A percentile compares a stretch with the other conserved stretches of the same genome.
phyloP scores from a whole-genome alignment of 2,888 invertebrate genomes.

The Ecliptopera silaceata region DNA sequence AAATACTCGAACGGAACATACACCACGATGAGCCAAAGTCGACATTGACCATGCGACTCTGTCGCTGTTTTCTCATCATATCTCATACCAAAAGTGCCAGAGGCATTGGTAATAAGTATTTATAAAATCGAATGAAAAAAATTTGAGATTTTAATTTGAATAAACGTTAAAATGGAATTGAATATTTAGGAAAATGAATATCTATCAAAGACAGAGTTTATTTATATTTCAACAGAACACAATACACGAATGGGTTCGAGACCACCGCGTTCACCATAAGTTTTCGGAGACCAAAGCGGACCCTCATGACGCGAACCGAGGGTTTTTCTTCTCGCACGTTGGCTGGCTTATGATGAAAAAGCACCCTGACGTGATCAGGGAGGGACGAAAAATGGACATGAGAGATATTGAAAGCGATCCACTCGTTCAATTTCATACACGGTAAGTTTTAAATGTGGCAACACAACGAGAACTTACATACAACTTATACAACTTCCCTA shows the following conservation, averaged over 20 bases:
- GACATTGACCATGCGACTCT: too few relatives aligned
- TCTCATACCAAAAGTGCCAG: too few relatives aligned
- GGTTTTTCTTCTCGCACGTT: slow-evolving; percentile 96
- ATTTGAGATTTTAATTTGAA: too few relatives aligned
- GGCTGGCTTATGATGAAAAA: slow-evolving; percentile 97
- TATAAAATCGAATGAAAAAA: too few relatives aligned
- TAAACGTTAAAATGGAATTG: too few relatives aligned
- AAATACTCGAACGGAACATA: too few relatives aligned
- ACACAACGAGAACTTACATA: too few relatives aligned
- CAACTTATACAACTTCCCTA: too few relatives aligned
- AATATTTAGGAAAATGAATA: too few relatives aligned
- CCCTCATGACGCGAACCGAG: slow-evolving; percentile 91
- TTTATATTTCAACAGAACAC: slow-evolving; percentile 79
- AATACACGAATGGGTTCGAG: slow-evolving; percentile 88
- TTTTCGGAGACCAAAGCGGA: slow-evolving; percentile 91
- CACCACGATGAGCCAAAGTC: too few relatives aligned
- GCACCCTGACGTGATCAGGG: slow-evolving; percentile 91
- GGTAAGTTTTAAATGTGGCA: slow-evolving; percentile 68
- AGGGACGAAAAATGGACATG: slow-evolving; percentile 92
- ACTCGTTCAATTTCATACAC: slow-evolving; percentile 89
- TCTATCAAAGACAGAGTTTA: background rate
- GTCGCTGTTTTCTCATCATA: too few relatives aligned
- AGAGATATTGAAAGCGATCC: slow-evolving; percentile 91
- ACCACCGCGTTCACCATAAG: slow-evolving; percentile 90
- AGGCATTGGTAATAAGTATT: too few relatives aligned